Evolutionary conservation across 2,113 vertebrate genomes (phyloP), one percentile per base, ranked within the genome.

Genomic region (Nothobranchius furzeri): DNA sequence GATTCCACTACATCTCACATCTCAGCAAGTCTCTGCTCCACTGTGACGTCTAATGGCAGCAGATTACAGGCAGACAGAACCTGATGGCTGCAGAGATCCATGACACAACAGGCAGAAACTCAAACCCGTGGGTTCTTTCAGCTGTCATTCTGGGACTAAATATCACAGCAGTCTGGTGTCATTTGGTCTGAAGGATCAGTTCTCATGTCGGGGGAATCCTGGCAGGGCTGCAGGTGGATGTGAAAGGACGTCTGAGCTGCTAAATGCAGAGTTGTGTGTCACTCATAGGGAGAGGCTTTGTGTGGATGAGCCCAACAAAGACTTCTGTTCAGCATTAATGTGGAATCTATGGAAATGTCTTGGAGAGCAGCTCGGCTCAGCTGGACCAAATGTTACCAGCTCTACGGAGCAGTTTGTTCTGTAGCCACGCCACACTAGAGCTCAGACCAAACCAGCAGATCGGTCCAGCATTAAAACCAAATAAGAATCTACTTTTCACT

Each of bases 281-380:
- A 40, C 14, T 71, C 68, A 87, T 60, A 87, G 68, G 64, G 67
- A 76, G 64, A 0, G 30, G 70, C 83, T 87, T 87, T 89, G 83
- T 87, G 42, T 25, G 61, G 57, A 60, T 43, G 52, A 7, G 24
- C 42, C 4, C 36, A 15, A 83, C 87, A 88, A 76, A 83, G 77
- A 60, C 12, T 35, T 56, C 68, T 50, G 81, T 88, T 87, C 78
- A 85, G 48, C 5, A 1, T 58, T 67, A 75, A 87, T 85, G 84
- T 80, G 79, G 84, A 85, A 81, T 83, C 77, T 81, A 47, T 80
- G 79, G 20, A 54, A 75, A 70, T 73, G 77, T 72, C 54, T 59
- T 50, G 42, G 4, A 17, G 35, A 37, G 53, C 35, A 13, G n/a
- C 17, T 48, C 42, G 43, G 53, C 17, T 48, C 42, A 37, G 53